These are phyloP conservation scores for Spizaetus ornatus DNA, from an alignment of 2,113 vertebrate species.

Conservation along the genomic window DNA sequence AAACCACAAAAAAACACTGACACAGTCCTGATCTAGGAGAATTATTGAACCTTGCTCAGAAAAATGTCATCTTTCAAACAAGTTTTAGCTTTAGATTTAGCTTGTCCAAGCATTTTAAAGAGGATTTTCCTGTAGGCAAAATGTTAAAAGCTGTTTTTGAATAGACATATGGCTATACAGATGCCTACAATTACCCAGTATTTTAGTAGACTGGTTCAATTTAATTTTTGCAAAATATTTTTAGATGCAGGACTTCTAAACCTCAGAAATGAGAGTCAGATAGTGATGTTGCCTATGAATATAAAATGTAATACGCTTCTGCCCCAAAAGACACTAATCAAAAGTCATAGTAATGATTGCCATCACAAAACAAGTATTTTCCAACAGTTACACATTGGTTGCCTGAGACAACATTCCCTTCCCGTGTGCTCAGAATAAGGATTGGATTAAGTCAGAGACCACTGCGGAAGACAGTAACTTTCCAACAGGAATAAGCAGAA, in stretches of 20 bases:
- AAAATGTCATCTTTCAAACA: constrained; percentile 51
- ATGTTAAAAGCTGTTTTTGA: constrained; percentile 43
- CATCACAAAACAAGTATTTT: not conserved
- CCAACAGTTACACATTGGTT: not conserved
- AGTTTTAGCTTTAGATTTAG: constrained; percentile 58
- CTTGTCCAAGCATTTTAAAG: constrained; percentile 57
- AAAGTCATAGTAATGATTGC: not conserved
- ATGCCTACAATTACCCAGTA: constrained; percentile 46
- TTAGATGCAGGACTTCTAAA: constrained; percentile 8
- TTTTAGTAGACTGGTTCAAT: constrained; percentile 44
- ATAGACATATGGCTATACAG: constrained; percentile 15
- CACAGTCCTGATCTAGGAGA: constrained; percentile 20
- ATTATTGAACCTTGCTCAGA: constrained; percentile 22
- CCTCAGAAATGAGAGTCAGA: not conserved
- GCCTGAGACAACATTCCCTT: not conserved
- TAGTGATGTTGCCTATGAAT: not conserved
- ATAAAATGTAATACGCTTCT: not conserved
- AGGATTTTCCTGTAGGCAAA: constrained; percentile 53
- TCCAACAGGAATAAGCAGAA: not conserved
- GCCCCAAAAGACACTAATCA: not conserved
- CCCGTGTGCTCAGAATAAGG: not conserved
- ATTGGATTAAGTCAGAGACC: not conserved
- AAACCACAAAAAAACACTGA: constrained; percentile 6
- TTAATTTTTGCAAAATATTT: constrained; percentile 47
- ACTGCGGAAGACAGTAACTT: not conserved